Evolutionary conservation across 2,888 invertebrate genomes (phyloP), one percentile per base, ranked within the genome.

Genomic region (Ligdia adustata): DNA sequence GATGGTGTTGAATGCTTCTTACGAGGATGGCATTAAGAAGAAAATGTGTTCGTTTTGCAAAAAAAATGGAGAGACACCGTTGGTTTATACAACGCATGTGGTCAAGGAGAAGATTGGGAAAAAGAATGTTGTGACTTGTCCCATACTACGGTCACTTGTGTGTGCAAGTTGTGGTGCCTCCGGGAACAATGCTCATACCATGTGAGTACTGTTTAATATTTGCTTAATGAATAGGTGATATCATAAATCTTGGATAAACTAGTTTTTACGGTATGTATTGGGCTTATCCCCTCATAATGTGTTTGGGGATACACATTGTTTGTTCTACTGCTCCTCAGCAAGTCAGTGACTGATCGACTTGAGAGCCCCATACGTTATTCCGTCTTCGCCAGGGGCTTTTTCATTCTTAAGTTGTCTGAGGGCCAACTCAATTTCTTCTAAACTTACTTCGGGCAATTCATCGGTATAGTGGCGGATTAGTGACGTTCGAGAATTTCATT

Each of bases 171-270:
- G 90, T 47, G 81, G 83, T 0, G 79, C 66, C 1, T 66, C 79
- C 0, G 89, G 90, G 0, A 88, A 90, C 37, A 55, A 81, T 41
- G 89, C 90, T 9, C 90, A 90, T 64, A 90, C 90, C 5, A 80
- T 85, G 89, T 90, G 75, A 85, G 89, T 85, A 44, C 43, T 16
- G 39, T 42, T 42, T 38, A 12, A 9, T n/a, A 24, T 4, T 1
- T 9, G 9, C n/a, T 24, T 24, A 1, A 24, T 7, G 7, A 7
- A n/a, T 6, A 24, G 24, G 4, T 24, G 24, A 18, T 24, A 24
- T 1, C 9, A 1, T 4, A n/a, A 24, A n/a, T n/a, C 24, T 24
- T 7, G 24, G 24, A 6, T 4, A 6, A 24, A 9, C 24, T n/a
- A 1, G 4, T n/a, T 9, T 4, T 24, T 4, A 1, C 7, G 4